Evolutionary conservation across 2,113 vertebrate genomes (phyloP), one percentile per base, ranked within the genome.

Genomic region (Festucalex cinctus): DNA sequence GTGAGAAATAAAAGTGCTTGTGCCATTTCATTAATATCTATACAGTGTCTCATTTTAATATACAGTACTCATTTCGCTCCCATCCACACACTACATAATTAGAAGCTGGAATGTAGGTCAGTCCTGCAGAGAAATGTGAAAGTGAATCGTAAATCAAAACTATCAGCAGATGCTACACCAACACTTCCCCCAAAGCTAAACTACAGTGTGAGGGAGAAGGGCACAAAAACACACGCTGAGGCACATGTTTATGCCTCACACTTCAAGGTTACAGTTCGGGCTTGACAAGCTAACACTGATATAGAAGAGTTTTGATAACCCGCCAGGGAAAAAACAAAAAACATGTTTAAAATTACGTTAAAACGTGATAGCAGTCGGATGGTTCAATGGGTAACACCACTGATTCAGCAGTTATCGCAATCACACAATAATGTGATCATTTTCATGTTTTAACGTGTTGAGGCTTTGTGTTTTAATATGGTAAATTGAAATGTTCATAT

Each of bases 101-200:
- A 46, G 39, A 57, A 63, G 39, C 57, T 70, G 79, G 79, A 86
- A 91, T 90, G 84, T 89, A 89, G 90, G 88, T 90, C 87, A 89
- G 59, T 71, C 65, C 84, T 83, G 73, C 72, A 80, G 75, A 86
- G 79, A 83, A 63, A 78, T 71, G 82, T 85, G 64, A 88, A 88
- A 90, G 70, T 77, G 79, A 90, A 87, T 85, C 71, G 78, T 77
- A 88, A 90, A 91, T 88, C 80, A 88, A 88, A 87, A 84, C 83
- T 75, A 83, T 83, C 83, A 78, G 73, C 64, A 19, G 5, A 60
- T 68, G 70, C 74, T 69, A 69, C 16, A 65, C 69, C 67, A 61
- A 70, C 2, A 6, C n/a, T 66, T 74, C 69, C 26, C 26, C 26
- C 54, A 14, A 75, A 78, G 84, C 80, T 80, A 26, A 80, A 81